Evolutionary conservation across 2,113 vertebrate species (phyloP), one percentile per base, ranked within the genome.

Genomic region (Rattus rattus): DNA sequence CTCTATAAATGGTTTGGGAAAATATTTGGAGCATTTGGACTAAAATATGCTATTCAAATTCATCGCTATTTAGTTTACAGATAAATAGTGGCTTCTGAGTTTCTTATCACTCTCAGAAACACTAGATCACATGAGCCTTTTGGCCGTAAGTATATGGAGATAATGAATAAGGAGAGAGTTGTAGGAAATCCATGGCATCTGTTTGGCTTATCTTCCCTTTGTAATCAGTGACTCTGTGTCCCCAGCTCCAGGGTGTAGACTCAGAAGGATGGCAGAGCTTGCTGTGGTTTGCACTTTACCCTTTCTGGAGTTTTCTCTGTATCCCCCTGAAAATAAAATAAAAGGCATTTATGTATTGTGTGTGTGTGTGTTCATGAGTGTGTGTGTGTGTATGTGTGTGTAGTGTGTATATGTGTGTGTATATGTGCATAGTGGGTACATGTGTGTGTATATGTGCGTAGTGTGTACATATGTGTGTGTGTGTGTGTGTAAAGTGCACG

Each of bases 21-120:
- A 39, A 28, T 92, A 94, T 61, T 54, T 52, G 86, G 47, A 94
- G 56, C 61, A 39, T 90, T 77, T 79, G 61, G 47, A 76, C 49
- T 92, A 49, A 94, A 94, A 69, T 92, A 87, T 69, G 92, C 76
- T 22, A 81, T 72, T 49, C 19, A 39, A 90, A 90, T 67, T 14
- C n/a, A n/a, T 52, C 93, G 54, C 14, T 69, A 52, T 80, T 94
- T 20, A 73, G 9, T 86, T 92, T 63, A 89, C 1, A 20, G 83
- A 70, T 36, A 88, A 92, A 49, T 56, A 86, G 49, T 7, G 63
- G n/a, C 22, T 69, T 89, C 94, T 90, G 65, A 5, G 59, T 72
- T 92, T 93, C 43, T 96, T 49, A 65, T 28, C 56, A 59, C 16
- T 96, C 26, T 83, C n/a, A 67, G 28, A 92, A 86, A 70, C 26